A percentile compares a stretch with the other conserved stretches of the same genome.
Conservation (phyloP, 2,797 vertebrate genomes). For the Enteromius radiatus region DNA sequence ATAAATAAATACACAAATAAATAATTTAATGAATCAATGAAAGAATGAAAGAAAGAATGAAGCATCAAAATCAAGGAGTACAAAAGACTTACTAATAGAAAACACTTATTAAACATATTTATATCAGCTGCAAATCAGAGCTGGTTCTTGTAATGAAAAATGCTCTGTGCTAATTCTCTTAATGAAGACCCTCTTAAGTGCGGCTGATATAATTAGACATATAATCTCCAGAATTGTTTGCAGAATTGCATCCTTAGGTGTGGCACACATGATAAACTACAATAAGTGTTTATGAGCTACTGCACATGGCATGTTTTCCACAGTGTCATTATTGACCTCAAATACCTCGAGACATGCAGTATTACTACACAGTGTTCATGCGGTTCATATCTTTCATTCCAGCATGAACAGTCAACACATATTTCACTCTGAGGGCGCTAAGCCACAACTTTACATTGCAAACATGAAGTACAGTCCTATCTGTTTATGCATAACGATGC, state of each 20-base stretch:
- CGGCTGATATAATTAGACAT: neutral
- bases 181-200: conserved; percentile 8
- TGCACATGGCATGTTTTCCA: neutral
- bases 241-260: conserved; percentile 3
- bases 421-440: neutral
- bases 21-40: neutral
- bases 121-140: neutral
- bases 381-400: conserved; percentile 1
- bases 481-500: neutral
- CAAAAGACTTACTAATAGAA: neutral
- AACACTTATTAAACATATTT: neutral
- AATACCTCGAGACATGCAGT: neutral
- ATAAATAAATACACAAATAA: neutral
- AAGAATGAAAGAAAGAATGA: too few relatives aligned
- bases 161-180: conserved; percentile 15
- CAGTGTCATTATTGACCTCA: neutral
- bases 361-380: neutral
- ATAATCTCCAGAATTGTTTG: conserved; percentile 5
- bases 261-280: conserved; percentile 26
- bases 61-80: neutral
- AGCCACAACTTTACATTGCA: neutral
- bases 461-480: neutral
- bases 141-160: conserved; percentile 23
- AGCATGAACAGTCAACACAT: neutral
- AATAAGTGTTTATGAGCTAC: neutral